Conservation (phyloP, 2,888 invertebrate genomes). For the Sminthurinus aureus region DNA sequence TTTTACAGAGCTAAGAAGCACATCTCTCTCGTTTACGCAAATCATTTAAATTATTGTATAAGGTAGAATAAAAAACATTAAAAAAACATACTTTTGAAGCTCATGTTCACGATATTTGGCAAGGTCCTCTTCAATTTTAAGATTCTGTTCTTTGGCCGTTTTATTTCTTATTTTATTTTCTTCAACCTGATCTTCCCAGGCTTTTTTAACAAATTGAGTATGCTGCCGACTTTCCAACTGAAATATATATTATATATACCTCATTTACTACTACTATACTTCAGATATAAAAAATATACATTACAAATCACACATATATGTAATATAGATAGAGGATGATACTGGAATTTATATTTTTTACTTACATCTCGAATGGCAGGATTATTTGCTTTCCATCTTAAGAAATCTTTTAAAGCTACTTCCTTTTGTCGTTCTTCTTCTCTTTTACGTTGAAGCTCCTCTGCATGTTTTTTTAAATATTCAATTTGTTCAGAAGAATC, state of each 20-base stretch:
- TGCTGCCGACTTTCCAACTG: slow-evolving; percentile 37
- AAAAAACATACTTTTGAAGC: slow-evolving; percentile 21
- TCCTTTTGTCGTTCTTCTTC: slow-evolving; percentile 40
- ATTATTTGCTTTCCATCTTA: slow-evolving; percentile 35
- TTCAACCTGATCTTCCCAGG: slow-evolving; percentile 38
- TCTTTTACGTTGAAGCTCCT: slow-evolving; percentile 18
- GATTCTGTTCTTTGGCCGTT: slow-evolving; percentile 30
- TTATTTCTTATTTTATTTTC: slow-evolving; percentile 35
- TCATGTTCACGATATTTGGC: slow-evolving; percentile 23
- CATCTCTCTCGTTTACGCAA: too few relatives aligned
- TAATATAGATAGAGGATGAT: too few relatives aligned
- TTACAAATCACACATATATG: too few relatives aligned
- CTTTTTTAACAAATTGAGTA: slow-evolving; percentile 36
- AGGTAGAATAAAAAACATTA: slow-evolving; percentile 3
- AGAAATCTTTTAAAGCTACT: slow-evolving; percentile 36
- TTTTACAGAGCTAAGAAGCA: too few relatives aligned
- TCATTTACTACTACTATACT: too few relatives aligned
- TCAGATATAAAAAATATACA: too few relatives aligned
- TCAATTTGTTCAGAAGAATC: slow-evolving; percentile 28
- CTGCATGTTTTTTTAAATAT: slow-evolving; percentile 19
- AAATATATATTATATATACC: neutral
- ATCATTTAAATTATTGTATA: neutral
- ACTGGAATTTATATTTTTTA: neutral
- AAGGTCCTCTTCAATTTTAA: slow-evolving; percentile 35
- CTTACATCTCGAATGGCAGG: slow-evolving; percentile 39